A percentile compares a stretch with the other conserved stretches of the same genome.
Evolutionary conservation across 2,797 vertebrate genomes (phyloP).

Genomic region (Erpetoichthys calabaricus): DNA sequence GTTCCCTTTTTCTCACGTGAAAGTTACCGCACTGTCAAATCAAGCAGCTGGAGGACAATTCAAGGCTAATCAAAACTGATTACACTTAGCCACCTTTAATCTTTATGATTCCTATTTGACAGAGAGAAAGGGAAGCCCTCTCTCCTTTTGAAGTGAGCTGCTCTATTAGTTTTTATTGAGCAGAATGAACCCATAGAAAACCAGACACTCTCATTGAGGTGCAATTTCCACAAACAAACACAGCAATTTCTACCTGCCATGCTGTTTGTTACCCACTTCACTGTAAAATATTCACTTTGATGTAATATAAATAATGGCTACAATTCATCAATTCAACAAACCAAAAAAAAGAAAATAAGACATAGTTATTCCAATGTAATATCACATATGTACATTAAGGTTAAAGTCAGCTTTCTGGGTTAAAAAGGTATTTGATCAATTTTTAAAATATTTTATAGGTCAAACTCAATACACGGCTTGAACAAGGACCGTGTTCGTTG

Average conservation of each 20-base stretch:
- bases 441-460: no score
- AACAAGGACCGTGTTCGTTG: no score
- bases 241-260: constrained; percentile 16
- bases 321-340: no score
- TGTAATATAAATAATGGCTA: constrained; percentile 9
- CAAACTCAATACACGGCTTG: no score
- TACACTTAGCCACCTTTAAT: constrained; percentile 31
- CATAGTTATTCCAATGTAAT: no score
- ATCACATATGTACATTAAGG: no score
- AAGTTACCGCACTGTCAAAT: constrained; percentile 15
- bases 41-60: constrained; percentile 21
- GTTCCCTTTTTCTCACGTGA: no score
- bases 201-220: constrained; percentile 11
- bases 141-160: constrained; percentile 27
- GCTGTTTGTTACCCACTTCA: constrained; percentile 31
- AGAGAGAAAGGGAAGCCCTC: constrained; percentile 18
- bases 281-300: constrained; percentile 30
- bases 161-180: constrained; percentile 33
- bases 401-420: no score
- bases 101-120: constrained; percentile 17
- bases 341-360: no score
- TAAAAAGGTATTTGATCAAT: no score
- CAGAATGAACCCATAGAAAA: constrained; percentile 17
- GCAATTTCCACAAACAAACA: constrained; percentile 18
- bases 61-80: constrained; percentile 27